Conservation (phyloP, 2,888 invertebrate genomes). For the Zootermopsis nevadensis region DNA sequence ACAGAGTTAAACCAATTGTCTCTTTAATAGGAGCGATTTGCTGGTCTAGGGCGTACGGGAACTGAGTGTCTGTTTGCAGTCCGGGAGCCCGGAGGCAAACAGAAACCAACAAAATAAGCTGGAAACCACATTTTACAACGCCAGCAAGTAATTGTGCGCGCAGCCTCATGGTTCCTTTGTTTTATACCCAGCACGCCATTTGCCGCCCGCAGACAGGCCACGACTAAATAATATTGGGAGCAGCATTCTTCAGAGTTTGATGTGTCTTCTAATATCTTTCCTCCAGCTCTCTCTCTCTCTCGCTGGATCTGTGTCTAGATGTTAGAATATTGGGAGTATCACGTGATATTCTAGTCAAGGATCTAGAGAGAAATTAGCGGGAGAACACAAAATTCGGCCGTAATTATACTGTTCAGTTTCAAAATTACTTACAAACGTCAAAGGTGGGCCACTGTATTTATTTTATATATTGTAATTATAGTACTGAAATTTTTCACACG, state of each 20-base stretch:
- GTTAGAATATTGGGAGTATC: neutral
- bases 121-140: conserved; percentile 51
- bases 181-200: conserved; percentile 40
- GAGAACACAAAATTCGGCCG: no score
- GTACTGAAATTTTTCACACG: no score
- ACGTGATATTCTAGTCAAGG: neutral
- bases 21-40: no score
- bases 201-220: conserved; percentile 36
- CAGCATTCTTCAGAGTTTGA: conserved; percentile 31
- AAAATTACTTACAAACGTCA: no score
- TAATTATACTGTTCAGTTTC: no score
- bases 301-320: no score
- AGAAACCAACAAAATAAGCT: conserved; percentile 43
- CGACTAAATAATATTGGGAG: conserved; percentile 46
- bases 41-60: neutral
- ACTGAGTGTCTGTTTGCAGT: neutral
- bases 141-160: conserved; percentile 43
- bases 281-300: neutral
- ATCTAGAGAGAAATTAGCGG: no score
- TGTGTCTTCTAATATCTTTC: conserved; percentile 13
- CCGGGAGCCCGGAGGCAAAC: conserved; percentile 24
- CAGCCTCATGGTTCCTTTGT: conserved; percentile 23
- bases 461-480: no score
- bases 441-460: no score
- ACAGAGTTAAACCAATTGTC: no score